phyloP scores from a whole-genome alignment of 2,888 invertebrate species.

The Lordiphosa andalusiaca region DNA sequence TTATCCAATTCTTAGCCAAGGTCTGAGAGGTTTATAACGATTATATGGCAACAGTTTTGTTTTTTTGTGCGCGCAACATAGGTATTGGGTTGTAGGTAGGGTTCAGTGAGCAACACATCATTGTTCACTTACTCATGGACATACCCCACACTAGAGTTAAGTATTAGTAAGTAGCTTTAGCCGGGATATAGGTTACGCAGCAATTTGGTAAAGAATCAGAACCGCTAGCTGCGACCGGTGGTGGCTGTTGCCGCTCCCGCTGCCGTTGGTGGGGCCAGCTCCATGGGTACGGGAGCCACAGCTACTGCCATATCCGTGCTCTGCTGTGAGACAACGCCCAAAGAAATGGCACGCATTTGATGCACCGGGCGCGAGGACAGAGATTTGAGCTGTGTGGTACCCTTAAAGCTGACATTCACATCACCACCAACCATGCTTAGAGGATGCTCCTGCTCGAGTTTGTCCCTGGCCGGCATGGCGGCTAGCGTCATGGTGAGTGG shows the following conservation, averaged over 20 bases:
- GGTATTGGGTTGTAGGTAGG: slow-evolving; percentile 49
- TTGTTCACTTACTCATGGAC: too few species aligned
- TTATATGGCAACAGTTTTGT: slow-evolving; percentile 59
- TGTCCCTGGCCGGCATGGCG: slow-evolving; percentile 25
- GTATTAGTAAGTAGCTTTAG: slow-evolving; percentile 3
- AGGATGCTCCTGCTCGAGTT: slow-evolving; percentile 82
- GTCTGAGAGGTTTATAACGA: slow-evolving; percentile 44
- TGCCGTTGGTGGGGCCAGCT: slow-evolving; percentile 25
- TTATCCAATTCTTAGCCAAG: slow-evolving; percentile 48
- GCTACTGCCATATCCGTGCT: slow-evolving; percentile 24
- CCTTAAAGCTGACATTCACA: slow-evolving; percentile 90
- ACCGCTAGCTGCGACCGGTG: slow-evolving; percentile 78
- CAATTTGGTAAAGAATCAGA: slow-evolving; percentile 79
- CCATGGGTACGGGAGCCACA: slow-evolving; percentile 39
- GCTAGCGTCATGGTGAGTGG: slow-evolving; percentile 30
- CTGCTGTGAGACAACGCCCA: slow-evolving; percentile 39
- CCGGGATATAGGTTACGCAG: slow-evolving; percentile 71
- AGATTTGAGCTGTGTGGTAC: slow-evolving; percentile 88
- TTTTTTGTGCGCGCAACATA: slow-evolving; percentile 61
- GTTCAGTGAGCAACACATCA: slow-evolving; percentile 19
- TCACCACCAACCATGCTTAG: slow-evolving; percentile 86
- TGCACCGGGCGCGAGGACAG: slow-evolving; percentile 82
- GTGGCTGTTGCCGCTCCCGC: slow-evolving; percentile 30
- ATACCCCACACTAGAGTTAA: too few species aligned
- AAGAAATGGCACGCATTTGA: slow-evolving; percentile 72